Evolutionary conservation across 2,797 vertebrate species (phyloP).

Genomic region (Amazona finschi): DNA sequence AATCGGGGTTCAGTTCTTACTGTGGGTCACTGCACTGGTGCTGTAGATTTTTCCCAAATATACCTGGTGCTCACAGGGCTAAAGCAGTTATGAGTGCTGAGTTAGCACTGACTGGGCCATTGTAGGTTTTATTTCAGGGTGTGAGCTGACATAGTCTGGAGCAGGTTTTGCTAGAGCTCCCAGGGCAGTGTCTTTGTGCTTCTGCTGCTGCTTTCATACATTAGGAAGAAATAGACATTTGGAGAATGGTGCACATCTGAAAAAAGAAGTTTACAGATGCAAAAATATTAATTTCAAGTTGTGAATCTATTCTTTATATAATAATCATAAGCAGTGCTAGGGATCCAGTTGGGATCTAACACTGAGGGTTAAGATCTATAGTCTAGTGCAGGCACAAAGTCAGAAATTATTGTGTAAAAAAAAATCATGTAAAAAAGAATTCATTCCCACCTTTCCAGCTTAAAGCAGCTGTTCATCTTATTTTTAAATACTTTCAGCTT

Average conservation of each 20-base stretch:
- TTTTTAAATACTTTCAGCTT: neutral
- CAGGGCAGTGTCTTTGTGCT: neutral
- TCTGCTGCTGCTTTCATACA: neutral
- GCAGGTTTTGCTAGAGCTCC: neutral
- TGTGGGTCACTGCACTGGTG: neutral
- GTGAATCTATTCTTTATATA: neutral
- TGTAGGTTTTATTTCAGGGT: neutral
- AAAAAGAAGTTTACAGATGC: neutral
- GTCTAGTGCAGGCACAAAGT: neutral
- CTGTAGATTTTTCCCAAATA: neutral
- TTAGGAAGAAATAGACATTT: neutral
- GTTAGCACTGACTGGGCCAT: neutral
- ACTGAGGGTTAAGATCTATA: neutral
- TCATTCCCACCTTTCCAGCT: neutral
- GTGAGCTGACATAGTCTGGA: neutral
- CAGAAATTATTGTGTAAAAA: neutral
- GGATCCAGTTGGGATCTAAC: neutral
- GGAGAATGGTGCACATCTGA: neutral
- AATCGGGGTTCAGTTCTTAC: neutral
- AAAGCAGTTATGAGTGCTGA: neutral
- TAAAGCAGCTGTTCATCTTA: neutral
- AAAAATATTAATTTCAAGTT: neutral
- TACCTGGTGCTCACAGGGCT: neutral
- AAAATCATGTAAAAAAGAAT: neutral
- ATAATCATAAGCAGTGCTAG: neutral